Conservation (phyloP, 2,888 invertebrate genomes). For the Microplitis deprimator region DNA sequence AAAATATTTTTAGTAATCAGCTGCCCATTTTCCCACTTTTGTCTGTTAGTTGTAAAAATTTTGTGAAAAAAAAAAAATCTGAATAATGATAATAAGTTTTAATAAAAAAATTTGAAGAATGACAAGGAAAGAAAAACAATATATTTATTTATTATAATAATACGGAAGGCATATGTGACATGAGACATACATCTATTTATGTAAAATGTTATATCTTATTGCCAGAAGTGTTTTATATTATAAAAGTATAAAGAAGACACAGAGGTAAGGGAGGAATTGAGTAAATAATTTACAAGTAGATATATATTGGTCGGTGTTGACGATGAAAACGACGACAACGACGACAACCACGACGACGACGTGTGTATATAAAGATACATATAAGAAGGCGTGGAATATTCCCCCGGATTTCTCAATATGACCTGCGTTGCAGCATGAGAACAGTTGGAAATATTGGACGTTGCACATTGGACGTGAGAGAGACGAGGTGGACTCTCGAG, state of each 20-base stretch:
- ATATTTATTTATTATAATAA: not conserved
- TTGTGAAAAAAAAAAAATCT: not conserved
- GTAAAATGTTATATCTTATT: not conserved
- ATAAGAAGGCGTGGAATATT: constrained; percentile 19
- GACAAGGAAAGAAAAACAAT: too few relatives aligned
- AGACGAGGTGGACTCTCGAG: constrained; percentile 36
- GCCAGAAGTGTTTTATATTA: not conserved
- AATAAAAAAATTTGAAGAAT: not conserved
- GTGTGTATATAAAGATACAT: not conserved
- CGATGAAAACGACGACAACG: too few relatives aligned
- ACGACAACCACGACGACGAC: not conserved
- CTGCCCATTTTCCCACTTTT: too few relatives aligned
- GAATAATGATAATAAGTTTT: not conserved
- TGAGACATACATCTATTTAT: constrained; percentile 1
- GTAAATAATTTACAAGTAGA: not conserved
- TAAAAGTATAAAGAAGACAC: not conserved
- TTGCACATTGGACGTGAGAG: constrained; percentile 31
- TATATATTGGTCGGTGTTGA: not conserved
- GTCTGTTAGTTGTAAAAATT: too few relatives aligned
- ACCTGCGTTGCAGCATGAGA: constrained; percentile 22
- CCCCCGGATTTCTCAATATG: constrained; percentile 31
- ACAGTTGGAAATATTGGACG: constrained; percentile 23
- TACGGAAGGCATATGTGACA: not conserved
- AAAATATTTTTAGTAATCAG: too few relatives aligned
- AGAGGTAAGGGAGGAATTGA: not conserved